These are phyloP conservation scores for Denticeps clupeoides DNA, from an alignment of 2,797 vertebrate species.

Conservation along the genomic window DNA sequence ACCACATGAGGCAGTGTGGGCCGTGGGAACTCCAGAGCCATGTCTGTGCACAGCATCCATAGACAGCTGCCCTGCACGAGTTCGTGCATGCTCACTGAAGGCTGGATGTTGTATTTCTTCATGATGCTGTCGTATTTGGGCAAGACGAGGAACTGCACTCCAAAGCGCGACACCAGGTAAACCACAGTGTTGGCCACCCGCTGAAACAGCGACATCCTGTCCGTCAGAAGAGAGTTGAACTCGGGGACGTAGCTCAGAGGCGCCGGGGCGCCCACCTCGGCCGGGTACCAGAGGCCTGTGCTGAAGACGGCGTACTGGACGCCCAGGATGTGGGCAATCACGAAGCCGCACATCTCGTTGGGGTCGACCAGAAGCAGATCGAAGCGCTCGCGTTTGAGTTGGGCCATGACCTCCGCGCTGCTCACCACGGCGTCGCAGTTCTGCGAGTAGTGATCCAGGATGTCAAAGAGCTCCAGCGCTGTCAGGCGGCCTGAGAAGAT, in stretches of 20 bases:
- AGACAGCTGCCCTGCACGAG: conserved; percentile 86
- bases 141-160: conserved; percentile 83
- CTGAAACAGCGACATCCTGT: conserved; percentile 81
- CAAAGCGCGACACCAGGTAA: conserved; percentile 86
- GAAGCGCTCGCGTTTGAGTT: conserved; percentile 77
- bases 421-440: conserved; percentile 93
- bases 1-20: conserved; percentile 94
- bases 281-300: conserved; percentile 96
- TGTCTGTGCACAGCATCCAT: conserved; percentile 96
- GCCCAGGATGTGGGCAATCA: conserved; percentile 85
- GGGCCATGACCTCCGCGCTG: conserved; percentile 68
- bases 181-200: conserved; percentile 82
- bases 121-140: conserved; percentile 95
- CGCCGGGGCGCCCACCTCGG: conserved; percentile 90
- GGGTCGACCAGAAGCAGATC: conserved; percentile 94
- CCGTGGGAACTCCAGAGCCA: conserved; percentile 93
- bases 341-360: conserved; percentile 98
- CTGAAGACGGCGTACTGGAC: conserved; percentile 92
- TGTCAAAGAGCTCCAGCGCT: conserved; percentile 87
- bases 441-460: conserved; percentile 90
- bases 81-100: conserved; percentile 80
- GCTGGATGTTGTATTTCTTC: conserved; percentile 76
- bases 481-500: conserved; percentile 94
- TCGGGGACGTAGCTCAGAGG: conserved; percentile 94
- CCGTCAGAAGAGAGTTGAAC: conserved; percentile 94